Percentiles rank a stretch among this genome's conserved stretches.
Conservation (phyloP, 2,888 invertebrate species). For the Onthophagus sagittarius region DNA sequence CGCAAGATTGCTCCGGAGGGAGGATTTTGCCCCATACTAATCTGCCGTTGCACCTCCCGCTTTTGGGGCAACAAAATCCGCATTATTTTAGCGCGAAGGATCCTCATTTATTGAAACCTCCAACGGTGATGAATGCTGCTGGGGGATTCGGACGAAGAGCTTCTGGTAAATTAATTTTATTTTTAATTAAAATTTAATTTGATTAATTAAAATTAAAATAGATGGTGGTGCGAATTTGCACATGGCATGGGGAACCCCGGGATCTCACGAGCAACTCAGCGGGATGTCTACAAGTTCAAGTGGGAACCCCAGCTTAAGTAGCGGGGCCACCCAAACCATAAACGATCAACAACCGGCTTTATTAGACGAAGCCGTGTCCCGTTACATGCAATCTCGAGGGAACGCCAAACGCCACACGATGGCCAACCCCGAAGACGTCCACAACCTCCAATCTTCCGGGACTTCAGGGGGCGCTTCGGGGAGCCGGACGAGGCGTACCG, state of each 20-base stretch:
- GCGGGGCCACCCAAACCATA: constrained; percentile 48
- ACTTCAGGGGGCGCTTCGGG: too few relatives aligned
- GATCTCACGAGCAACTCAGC: constrained; percentile 50
- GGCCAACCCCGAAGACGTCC: constrained; percentile 69
- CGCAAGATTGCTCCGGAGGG: constrained; percentile 38
- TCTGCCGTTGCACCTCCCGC: constrained; percentile 78
- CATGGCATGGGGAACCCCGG: constrained; percentile 54
- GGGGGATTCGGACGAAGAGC: constrained; percentile 86
- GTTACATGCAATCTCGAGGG: constrained; percentile 75
- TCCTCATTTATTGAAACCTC: constrained; percentile 91
- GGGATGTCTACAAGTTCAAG: constrained; percentile 51
- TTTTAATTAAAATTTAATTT: not conserved
- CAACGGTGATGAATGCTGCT: constrained; percentile 79
- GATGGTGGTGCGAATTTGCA: constrained; percentile 94
- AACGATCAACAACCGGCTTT: constrained; percentile 46
- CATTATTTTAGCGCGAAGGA: constrained; percentile 87
- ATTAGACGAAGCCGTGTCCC: constrained; percentile 52
- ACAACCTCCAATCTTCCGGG: constrained; percentile 41
- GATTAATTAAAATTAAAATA: constrained; percentile 17
- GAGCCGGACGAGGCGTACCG: constrained; percentile 61
- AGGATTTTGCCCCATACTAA: constrained; percentile 72
- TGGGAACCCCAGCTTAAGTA: constrained; percentile 51
- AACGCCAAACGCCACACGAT: constrained; percentile 75
- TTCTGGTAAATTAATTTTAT: too few relatives aligned
- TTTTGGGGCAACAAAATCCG: constrained; percentile 78